Evolutionary conservation across 2,797 vertebrate genomes (phyloP), one percentile per base, ranked within the genome.

Genomic region (Balearica regulorum): DNA sequence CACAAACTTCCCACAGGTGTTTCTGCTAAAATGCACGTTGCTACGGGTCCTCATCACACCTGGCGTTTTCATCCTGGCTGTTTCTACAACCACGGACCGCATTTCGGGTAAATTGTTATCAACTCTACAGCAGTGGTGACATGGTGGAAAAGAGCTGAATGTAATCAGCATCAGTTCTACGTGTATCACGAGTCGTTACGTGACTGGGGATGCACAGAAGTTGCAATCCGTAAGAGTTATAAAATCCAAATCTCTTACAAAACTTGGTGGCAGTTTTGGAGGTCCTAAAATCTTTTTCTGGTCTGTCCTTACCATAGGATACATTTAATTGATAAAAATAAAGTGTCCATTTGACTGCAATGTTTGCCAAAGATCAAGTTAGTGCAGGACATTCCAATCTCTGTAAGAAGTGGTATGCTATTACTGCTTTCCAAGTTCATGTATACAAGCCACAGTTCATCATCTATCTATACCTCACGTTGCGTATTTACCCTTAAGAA

Each of bases 121-220:
- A 41, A 22, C 29, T 49, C 54, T 41, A 41, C 65, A 49, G 53
- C 35, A 57, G 28, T 26, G 58, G 29, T 33, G 44, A 68, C 43
- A 22, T 1, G 4, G 53, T 58, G 11, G n/a, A 29, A 49, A 28
- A 41, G 29, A 69, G 29, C 35, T 22, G 35, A 49, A 69, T 2
- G 5, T 16, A 13, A 26, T 39, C 43, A 18, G 54, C 54, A 41
- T 58, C 54, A 17, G 44, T n/a, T n/a, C 54, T 49, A 22, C 11
- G 4, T 11, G 2, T 41, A n/a, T n/a, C 54, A n/a, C 9, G 1
- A 58, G 44, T 49, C 3, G 1, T 41, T 57, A 58, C 7, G 3
- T 28, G 64, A 17, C 43, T 39, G 18, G n/a, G 29, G 44, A n/a
- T 28, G 49, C 24, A 11, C 29, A 22, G 44, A 33, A 41, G 24